Evolutionary conservation across 2,888 invertebrate species (phyloP).

Genomic region (Drosophila mettleri): DNA sequence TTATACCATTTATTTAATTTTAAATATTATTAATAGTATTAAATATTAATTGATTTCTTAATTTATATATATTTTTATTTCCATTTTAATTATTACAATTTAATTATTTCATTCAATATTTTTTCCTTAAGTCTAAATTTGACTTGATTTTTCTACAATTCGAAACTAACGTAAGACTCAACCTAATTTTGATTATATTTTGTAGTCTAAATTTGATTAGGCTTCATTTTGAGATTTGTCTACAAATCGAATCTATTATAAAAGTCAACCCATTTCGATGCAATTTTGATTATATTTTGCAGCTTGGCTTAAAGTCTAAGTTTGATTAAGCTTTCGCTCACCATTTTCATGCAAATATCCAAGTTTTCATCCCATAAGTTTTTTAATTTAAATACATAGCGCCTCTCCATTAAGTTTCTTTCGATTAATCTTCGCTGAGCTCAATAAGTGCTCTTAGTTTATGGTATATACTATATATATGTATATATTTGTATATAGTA

Average conservation of each 20-base stretch:
- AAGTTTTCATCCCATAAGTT: slow-evolving; percentile 1
- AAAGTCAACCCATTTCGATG: background rate
- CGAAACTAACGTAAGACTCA: background rate
- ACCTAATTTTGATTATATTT: background rate
- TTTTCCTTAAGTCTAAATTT: too few relatives aligned
- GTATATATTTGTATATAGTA: too few relatives aligned
- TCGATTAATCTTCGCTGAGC: slow-evolving; percentile 13
- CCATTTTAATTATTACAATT: too few relatives aligned
- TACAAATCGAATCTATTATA: too few relatives aligned
- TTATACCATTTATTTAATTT: too few relatives aligned
- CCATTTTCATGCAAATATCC: background rate
- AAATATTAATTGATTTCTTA: too few relatives aligned
- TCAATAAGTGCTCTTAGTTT: slow-evolving; percentile 25
- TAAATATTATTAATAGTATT: too few relatives aligned
- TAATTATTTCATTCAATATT: too few relatives aligned
- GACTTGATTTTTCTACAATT: too few relatives aligned
- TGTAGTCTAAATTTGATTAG: background rate
- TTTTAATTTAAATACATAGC: background rate
- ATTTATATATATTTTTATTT: too few relatives aligned
- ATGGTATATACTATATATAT: slow-evolving; percentile 5
- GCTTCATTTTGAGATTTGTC: too few relatives aligned
- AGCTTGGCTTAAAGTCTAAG: background rate
- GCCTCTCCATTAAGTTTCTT: slow-evolving; percentile 6
- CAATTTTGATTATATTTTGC: background rate
- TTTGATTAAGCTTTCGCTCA: background rate